Conservation (phyloP, 2,113 vertebrate genomes). For the Lophura nycthemera region DNA sequence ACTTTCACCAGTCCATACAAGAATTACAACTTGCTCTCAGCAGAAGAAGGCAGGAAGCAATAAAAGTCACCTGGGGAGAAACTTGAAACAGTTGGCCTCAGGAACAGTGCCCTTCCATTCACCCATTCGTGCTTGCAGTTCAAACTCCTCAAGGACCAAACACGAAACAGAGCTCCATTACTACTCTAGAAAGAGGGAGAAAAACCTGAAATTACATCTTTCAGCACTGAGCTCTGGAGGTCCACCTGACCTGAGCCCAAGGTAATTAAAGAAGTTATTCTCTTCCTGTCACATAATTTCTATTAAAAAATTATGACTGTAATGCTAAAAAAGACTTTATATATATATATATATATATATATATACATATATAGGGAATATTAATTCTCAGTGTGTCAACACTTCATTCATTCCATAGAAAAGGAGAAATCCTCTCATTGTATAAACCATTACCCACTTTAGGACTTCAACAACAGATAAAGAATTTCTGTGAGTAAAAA, state of each 20-base stretch:
- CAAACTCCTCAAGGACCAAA: conserved; percentile 73
- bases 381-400: not conserved
- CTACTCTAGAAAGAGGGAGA: conserved; percentile 76
- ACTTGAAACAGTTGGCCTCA: conserved; percentile 81
- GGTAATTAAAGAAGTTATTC: conserved; percentile 52
- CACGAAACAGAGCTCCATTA: conserved; percentile 74
- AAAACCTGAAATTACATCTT: conserved; percentile 79
- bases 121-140: conserved; percentile 77
- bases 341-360: too few relatives aligned
- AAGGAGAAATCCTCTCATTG: not conserved
- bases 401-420: not conserved
- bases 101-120: conserved; percentile 82
- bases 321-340: not conserved
- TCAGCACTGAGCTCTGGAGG: conserved; percentile 68
- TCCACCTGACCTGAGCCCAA: conserved; percentile 82
- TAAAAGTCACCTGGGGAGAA: conserved; percentile 79
- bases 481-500: not conserved
- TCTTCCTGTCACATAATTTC: not conserved
- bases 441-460: not conserved
- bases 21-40: conserved; percentile 68
- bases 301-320: not conserved
- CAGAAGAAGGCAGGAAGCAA: conserved; percentile 73
- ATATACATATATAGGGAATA: not conserved
- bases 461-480: not conserved
- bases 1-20: conserved; percentile 78